Evolutionary conservation across 2,888 invertebrate species (phyloP).

Genomic region (Heliconius sara): DNA sequence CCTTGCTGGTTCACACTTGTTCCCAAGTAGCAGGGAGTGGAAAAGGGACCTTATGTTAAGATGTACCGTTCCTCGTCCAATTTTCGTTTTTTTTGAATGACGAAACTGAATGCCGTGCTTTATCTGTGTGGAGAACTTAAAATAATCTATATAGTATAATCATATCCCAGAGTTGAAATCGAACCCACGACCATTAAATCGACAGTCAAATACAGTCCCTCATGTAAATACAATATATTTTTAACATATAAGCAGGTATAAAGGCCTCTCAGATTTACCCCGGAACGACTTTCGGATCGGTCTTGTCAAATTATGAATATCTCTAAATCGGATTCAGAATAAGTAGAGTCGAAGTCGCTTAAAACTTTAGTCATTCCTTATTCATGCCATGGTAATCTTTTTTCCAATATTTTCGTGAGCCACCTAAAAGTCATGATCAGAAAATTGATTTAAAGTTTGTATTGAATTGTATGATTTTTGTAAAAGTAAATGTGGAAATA

Average conservation of each 20-base stretch:
- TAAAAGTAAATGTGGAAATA: too few relatives aligned
- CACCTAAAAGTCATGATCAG: constrained; percentile 17
- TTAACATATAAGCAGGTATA: background rate
- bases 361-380: constrained; percentile 43
- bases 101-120: too few relatives aligned
- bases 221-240: too few relatives aligned
- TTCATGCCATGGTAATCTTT: constrained; percentile 44
- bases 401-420: constrained; percentile 40
- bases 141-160: background rate
- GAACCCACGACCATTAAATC: background rate
- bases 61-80: too few relatives aligned
- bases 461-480: background rate
- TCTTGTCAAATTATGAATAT: constrained; percentile 44
- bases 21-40: too few relatives aligned
- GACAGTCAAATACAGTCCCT: background rate
- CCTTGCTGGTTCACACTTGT: too few relatives aligned
- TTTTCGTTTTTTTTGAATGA: too few relatives aligned
- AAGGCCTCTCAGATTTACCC: background rate
- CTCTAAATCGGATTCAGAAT: constrained; percentile 40
- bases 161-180: background rate
- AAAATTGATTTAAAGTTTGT: constrained; percentile 9
- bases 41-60: too few relatives aligned
- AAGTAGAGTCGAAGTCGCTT: constrained; percentile 42
- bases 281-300: constrained; percentile 3
- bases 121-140: too few relatives aligned